These are phyloP conservation scores for Callionymus lyra DNA, from an alignment of 2,113 vertebrate genomes.

Conservation along the genomic window DNA sequence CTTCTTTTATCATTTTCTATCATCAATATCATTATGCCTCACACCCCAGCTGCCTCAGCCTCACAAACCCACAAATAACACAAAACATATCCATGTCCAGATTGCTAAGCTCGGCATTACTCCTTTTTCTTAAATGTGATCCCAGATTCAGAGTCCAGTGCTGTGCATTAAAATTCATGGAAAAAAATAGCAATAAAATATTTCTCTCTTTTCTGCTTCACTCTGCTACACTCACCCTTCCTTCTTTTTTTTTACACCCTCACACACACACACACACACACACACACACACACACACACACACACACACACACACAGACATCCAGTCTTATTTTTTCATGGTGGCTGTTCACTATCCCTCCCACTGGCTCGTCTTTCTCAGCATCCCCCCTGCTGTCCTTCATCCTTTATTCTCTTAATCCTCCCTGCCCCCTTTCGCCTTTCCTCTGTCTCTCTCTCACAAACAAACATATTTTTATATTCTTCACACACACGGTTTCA, in stretches of 20 bases:
- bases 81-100: slow-evolving; percentile 43
- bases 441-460: slow-evolving; percentile 11
- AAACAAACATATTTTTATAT: slow-evolving; percentile 2
- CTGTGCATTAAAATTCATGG: slow-evolving; percentile 70
- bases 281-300: slow-evolving; percentile 4
- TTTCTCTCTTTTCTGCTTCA: slow-evolving; percentile 43
- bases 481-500: slow-evolving; percentile 54
- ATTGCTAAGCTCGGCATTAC: slow-evolving; percentile 56
- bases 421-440: slow-evolving; percentile 18
- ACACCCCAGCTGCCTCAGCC: slow-evolving; percentile 20
- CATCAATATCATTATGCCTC: slow-evolving; percentile 51
- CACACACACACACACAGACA: slow-evolving; percentile 14
- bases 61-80: slow-evolving; percentile 14
- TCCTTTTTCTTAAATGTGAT: slow-evolving; percentile 64
- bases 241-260: slow-evolving; percentile 49
- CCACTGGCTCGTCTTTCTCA: slow-evolving; percentile 60
- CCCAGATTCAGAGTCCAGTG: slow-evolving; percentile 53
- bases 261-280: slow-evolving; percentile 8
- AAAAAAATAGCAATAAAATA: slow-evolving; percentile 64
- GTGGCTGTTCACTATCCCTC: slow-evolving; percentile 45
- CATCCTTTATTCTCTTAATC: slow-evolving; percentile 61
- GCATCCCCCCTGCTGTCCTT: slow-evolving; percentile 61
- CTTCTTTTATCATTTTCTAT: slow-evolving; percentile 60
- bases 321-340: slow-evolving; percentile 28
- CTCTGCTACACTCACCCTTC: slow-evolving; percentile 30